Percentiles rank a stretch among this genome's conserved stretches.
These are phyloP conservation scores for Hyla sarda DNA, from an alignment of 2,113 vertebrate genomes.

Conservation along the genomic window DNA sequence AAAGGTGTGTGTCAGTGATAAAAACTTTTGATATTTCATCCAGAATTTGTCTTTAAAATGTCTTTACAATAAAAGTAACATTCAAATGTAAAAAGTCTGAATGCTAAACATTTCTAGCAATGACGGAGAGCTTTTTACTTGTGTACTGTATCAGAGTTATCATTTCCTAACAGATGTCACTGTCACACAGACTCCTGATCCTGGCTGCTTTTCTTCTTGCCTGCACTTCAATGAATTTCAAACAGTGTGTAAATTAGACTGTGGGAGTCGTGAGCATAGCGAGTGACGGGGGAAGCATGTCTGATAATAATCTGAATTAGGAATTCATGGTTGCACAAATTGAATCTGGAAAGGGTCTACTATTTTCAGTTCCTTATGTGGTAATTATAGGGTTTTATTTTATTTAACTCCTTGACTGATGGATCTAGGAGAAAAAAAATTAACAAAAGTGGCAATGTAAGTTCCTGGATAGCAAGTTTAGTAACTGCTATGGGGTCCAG, in stretches of 20 bases:
- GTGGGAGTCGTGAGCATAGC: not conserved
- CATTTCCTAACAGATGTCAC: conserved; percentile 12
- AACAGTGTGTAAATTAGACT: conserved; percentile 37
- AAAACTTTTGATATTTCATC: too few relatives aligned
- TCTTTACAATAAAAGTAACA: too few relatives aligned
- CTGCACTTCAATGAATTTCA: conserved; percentile 50
- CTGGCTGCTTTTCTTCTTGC: conserved; percentile 24
- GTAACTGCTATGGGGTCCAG: not conserved
- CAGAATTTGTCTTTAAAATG: too few relatives aligned
- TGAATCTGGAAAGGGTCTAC: not conserved
- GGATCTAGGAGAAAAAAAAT: not conserved
- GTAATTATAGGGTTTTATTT: not conserved
- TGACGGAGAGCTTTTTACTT: not conserved
- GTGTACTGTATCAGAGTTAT: not conserved
- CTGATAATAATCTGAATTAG: conserved; percentile 33
- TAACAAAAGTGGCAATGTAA: not conserved
- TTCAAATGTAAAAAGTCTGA: not conserved
- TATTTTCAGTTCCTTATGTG: not conserved
- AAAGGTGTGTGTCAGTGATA: too few relatives aligned
- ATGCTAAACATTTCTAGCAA: not conserved
- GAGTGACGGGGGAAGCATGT: conserved; percentile 1
- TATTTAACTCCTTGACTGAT: not conserved
- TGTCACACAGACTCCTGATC: conserved; percentile 13
- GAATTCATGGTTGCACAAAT: conserved; percentile 30
- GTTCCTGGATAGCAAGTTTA: not conserved